Evolutionary conservation across 2,113 vertebrate genomes (phyloP).

Genomic region (Rhinoderma darwinii): DNA sequence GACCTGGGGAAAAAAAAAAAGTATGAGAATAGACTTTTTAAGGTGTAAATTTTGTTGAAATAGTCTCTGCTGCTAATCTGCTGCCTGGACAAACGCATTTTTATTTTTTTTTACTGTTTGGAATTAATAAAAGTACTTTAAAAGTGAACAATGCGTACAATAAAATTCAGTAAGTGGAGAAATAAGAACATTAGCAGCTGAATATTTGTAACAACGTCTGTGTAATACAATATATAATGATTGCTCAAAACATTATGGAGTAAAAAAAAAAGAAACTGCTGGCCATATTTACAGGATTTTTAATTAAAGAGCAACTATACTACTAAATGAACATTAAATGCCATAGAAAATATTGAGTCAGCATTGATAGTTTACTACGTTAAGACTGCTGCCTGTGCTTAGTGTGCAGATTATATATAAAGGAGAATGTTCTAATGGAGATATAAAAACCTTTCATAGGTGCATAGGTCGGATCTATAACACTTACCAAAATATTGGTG

Average conservation of each 20-base stretch:
- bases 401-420: neutral
- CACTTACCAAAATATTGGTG: neutral
- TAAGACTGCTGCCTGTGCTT: neutral
- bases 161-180: neutral
- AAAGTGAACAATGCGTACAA: neutral
- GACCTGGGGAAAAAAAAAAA: too few species aligned
- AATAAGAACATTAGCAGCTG: neutral
- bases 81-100: neutral
- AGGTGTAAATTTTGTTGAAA: too few species aligned
- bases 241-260: neutral
- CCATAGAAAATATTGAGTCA: neutral
- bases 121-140: neutral
- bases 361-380: neutral
- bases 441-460: neutral
- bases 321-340: neutral
- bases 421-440: neutral
- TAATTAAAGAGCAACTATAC: slow-evolving; percentile 24
- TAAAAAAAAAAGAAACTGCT: neutral
- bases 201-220: neutral
- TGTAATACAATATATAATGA: neutral
- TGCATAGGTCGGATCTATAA: neutral
- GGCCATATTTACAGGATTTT: neutral
- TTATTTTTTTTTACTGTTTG: neutral
- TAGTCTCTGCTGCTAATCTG: neutral
- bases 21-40: too few species aligned